Conservation (phyloP, 2,797 vertebrate species). For the Buceros bicornis region DNA sequence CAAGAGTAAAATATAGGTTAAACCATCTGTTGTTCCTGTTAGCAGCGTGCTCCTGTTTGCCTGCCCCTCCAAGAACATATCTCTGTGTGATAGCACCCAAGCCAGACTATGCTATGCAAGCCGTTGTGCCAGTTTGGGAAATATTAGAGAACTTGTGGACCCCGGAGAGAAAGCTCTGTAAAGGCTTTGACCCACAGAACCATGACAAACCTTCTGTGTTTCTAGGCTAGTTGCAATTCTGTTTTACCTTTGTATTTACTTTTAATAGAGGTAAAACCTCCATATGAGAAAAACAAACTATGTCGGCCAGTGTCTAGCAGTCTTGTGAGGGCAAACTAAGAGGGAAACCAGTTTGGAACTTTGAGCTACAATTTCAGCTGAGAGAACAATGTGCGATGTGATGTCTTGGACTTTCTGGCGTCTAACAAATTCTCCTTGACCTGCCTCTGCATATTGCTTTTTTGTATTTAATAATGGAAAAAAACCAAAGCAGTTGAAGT, state of each 20-base stretch:
- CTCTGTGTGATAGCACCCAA: background rate
- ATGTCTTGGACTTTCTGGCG: background rate
- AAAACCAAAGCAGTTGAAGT: constrained; percentile 9
- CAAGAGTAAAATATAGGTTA: background rate
- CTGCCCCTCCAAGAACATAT: background rate
- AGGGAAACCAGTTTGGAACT: background rate
- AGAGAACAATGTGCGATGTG: background rate
- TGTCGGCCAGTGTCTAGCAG: fast-evolving
- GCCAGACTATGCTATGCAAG: background rate
- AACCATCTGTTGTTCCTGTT: background rate
- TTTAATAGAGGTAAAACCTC: background rate
- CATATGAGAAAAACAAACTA: background rate
- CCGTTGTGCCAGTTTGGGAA: background rate
- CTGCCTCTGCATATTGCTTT: background rate
- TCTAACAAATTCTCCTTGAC: constrained; percentile 12
- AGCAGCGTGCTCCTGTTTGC: background rate
- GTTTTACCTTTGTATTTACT: background rate
- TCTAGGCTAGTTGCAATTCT: background rate
- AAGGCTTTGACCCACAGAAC: background rate
- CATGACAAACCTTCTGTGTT: background rate
- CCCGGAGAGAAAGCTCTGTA: background rate
- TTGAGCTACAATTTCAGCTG: background rate
- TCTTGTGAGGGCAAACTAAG: background rate
- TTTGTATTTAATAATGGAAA: background rate
- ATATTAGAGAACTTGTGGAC: background rate